Evolutionary conservation across 2,113 vertebrate species (phyloP), one percentile per base, ranked within the genome.

Genomic region (Mirounga angustirostris): DNA sequence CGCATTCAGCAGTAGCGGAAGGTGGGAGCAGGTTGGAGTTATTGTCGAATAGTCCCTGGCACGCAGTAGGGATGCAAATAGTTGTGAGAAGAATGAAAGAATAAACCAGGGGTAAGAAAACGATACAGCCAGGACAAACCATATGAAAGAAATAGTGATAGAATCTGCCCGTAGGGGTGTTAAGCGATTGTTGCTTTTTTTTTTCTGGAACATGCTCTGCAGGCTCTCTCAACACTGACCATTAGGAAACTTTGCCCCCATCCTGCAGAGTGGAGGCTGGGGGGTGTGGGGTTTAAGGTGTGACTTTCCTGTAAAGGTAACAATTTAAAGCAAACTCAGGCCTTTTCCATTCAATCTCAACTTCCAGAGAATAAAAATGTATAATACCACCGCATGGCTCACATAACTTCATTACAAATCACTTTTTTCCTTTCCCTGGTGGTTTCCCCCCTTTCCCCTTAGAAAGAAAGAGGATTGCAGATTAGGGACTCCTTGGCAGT

Each of bases 1-100:
- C 0, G 19, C 3, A 33, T 11, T 43, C 24, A 2, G 65, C 52
- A n/a, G 36, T 0, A 63, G 56, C 0, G 1, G 58, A 74, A 22
- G 24, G 58, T 4, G 40, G 54, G 24, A 18, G 67, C n/a, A 43
- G 33, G 86, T 4, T 36, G 83, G 89, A 56, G 33, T 15, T 13
- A 0, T 26, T 4, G 36, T 56, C 24, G 14, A 30, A 2, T 0
- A 1, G 59, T 56, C 56, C 22, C 54, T 36, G 24, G 26, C 24
- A 63, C 21, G 4, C 1, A 54, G 36, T 0, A 30, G 30, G 21
- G 15, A 14, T 4, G 50, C 76, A 43, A 36, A 58, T 40, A 82
- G 52, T 40, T 52, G 65, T 61, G 73, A 63, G 58, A 50, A 63
- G 79, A 91, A 80, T 43, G 80, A 84, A 91, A 79, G 30, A 0